Evolutionary conservation across 2,113 vertebrate genomes (phyloP), one percentile per base, ranked within the genome.

Genomic region (Poeciliopsis occidentalis): DNA sequence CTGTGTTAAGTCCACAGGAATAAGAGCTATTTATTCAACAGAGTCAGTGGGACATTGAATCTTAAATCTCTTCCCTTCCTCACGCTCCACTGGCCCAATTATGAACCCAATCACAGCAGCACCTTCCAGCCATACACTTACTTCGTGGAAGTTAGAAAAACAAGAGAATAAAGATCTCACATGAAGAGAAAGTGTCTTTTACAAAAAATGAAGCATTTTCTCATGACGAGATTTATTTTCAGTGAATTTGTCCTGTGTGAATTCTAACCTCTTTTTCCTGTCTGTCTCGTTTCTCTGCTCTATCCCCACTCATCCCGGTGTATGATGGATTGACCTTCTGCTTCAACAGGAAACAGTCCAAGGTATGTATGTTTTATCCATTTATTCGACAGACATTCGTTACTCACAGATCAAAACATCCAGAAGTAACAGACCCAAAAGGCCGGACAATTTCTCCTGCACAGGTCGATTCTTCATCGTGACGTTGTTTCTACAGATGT

Each of bases 341-440:
- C 27, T 62, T 44, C 70, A 69, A 11, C 91, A 94, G 94, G 82
- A 95, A 94, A 91, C 94, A 94, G 79, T 37, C 94, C 4, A 95
- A 95, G 94, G 94, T 95, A 94, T 82, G 93, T 89, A 68, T 24
- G 22, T 71, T 71, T 84, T 44, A 79, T 70, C 47, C 37, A 32
- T 67, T 65, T 34, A 10, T 64, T 32, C 11, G 3, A 11, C 15
- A 24, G 51, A 57, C 51, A 57, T 57, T 57, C n/a, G 22, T 11
- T 57, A n/a, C 22, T 57, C 44, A 47, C 44, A 29, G 54, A 64
- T 76, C 30, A 60, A 67, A 44, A 47, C 64, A 41, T 60, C 34
- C 41, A 74, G 74, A 41, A 64, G 64, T 41, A 67, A 29, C 27
- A 10, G 67, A 73, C 30, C 82, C 60, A 11, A 57, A 22, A 57